These are phyloP conservation scores for Leptodactylus fallax DNA, from an alignment of 2,797 vertebrate genomes.

Conservation along the genomic window DNA sequence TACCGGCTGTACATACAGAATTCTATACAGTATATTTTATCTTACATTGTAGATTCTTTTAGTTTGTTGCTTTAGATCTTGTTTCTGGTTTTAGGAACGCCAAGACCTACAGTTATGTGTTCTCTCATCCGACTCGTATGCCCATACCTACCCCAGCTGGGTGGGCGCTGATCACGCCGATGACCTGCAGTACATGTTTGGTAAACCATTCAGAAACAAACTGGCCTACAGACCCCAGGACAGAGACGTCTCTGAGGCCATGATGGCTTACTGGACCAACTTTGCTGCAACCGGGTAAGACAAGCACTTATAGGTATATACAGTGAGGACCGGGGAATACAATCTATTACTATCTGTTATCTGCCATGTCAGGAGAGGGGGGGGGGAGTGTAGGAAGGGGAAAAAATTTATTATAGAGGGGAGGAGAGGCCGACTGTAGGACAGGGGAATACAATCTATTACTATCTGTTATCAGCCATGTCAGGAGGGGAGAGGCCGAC, in stretches of 20 bases:
- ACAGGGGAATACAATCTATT: too few relatives aligned
- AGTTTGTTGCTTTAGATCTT: neutral
- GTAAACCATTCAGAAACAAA: conserved; percentile 86
- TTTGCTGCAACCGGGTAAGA: conserved; percentile 92
- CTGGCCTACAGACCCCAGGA: conserved; percentile 84
- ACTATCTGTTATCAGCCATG: too few relatives aligned
- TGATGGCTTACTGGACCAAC: conserved; percentile 98
- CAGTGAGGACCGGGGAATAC: too few relatives aligned
- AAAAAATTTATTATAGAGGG: too few relatives aligned
- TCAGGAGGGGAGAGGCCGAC: too few relatives aligned
- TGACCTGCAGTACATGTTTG: conserved; percentile 92
- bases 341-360: too few relatives aligned
- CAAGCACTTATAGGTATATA: neutral
- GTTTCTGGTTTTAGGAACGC: conserved; percentile 71
- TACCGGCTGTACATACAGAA: neutral
- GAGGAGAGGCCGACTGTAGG: too few relatives aligned
- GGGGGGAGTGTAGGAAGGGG: too few relatives aligned
- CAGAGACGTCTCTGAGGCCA: conserved; percentile 78
- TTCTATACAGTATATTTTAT: neutral
- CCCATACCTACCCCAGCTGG: conserved; percentile 84
- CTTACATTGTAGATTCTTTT: too few relatives aligned
- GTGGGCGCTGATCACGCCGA: conserved; percentile 91
- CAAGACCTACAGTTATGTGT: conserved; percentile 87
- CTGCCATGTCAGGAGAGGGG: too few relatives aligned
- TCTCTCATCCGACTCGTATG: conserved; percentile 80